Conservation (phyloP, 2,797 vertebrate species). For the Aratinga solstitialis region DNA sequence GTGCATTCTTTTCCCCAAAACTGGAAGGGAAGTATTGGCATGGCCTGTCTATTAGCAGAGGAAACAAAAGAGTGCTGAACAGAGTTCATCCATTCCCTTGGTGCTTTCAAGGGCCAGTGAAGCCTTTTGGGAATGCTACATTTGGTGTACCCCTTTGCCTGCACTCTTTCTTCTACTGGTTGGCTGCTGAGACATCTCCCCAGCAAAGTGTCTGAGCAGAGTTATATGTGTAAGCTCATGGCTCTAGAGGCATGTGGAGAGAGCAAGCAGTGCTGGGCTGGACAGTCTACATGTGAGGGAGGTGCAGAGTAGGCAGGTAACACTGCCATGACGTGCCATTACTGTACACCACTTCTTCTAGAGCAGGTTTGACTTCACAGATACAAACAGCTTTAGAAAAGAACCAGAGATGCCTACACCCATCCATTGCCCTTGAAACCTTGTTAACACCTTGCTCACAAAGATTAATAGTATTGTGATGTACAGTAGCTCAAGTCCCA, state of each 20-base stretch:
- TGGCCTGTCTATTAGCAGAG: not conserved
- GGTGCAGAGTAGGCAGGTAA: not conserved
- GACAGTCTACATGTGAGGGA: fast-evolving
- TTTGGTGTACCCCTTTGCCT: not conserved
- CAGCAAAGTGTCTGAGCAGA: not conserved
- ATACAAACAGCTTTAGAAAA: not conserved
- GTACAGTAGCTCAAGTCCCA: not conserved
- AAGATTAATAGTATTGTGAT: not conserved
- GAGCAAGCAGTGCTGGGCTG: not conserved
- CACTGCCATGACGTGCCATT: not conserved
- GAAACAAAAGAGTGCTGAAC: not conserved
- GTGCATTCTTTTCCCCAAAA: not conserved
- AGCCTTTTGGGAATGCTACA: not conserved
- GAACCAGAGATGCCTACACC: not conserved
- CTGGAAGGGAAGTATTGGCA: not conserved
- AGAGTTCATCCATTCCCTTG: fast-evolving
- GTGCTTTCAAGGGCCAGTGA: not conserved
- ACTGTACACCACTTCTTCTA: not conserved
- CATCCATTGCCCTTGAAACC: not conserved
- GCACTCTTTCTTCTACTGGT: not conserved
- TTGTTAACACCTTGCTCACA: not conserved
- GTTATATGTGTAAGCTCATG: not conserved
- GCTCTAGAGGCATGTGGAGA: not conserved
- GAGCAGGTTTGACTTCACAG: not conserved
- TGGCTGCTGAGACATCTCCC: not conserved